Evolutionary conservation across 2,113 vertebrate species (phyloP).

Genomic region (Suncus etruscus): DNA sequence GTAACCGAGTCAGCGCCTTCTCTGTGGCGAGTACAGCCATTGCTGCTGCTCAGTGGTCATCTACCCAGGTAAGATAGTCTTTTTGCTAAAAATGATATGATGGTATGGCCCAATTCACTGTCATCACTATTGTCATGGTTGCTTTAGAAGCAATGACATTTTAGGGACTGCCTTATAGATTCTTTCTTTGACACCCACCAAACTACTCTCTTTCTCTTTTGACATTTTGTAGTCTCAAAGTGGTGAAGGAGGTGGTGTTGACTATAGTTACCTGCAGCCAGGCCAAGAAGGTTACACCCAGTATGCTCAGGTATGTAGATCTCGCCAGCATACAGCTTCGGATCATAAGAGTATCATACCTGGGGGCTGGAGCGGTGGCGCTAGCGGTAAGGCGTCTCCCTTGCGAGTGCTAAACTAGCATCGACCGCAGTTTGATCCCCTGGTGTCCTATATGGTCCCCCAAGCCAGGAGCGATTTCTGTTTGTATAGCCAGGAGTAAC

Average conservation of each 20-base stretch:
- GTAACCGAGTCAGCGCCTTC: conserved; percentile 97
- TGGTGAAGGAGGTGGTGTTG: conserved; percentile 90
- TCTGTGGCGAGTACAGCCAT: conserved; percentile 99
- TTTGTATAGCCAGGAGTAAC: too few species aligned
- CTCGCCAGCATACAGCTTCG: not conserved
- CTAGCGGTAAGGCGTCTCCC: too few species aligned
- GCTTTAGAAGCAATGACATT: not conserved
- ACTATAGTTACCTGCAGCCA: conserved; percentile 94
- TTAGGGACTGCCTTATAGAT: not conserved
- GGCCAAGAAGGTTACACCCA: conserved; percentile 93
- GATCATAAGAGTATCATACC: too few species aligned
- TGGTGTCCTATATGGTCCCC: too few species aligned
- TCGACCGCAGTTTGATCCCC: too few species aligned
- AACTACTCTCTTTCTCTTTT: conserved; percentile 45
- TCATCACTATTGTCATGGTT: not conserved
- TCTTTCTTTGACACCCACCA: not conserved
- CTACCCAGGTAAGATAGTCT: conserved; percentile 92
- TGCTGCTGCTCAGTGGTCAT: conserved; percentile 99
- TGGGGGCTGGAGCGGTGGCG: too few species aligned
- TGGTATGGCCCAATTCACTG: not conserved
- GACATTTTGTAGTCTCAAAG: conserved; percentile 90
- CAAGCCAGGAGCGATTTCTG: too few species aligned
- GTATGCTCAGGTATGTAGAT: conserved; percentile 91
- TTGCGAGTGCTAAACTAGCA: too few species aligned
- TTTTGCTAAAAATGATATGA: not conserved